Conservation (phyloP, 2,113 vertebrate genomes). For the Smithornis capensis region DNA sequence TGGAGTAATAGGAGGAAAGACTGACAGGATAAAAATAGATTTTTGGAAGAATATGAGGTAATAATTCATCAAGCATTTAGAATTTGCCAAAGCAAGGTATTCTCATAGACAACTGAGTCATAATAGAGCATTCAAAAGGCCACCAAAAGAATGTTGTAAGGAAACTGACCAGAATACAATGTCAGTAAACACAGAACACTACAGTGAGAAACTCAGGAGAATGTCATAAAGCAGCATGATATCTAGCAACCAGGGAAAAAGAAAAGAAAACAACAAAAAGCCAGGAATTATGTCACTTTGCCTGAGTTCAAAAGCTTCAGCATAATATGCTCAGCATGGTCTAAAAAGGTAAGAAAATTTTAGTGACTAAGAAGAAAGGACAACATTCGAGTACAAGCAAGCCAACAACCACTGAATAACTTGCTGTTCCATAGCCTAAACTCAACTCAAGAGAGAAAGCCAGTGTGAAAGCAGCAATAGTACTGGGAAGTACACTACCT, state of each 20-base stretch:
- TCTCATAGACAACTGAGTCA: background rate
- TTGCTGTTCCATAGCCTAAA: background rate
- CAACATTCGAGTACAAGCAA: background rate
- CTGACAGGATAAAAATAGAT: background rate
- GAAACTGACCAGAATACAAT: background rate
- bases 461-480: background rate
- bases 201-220: background rate
- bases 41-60: background rate
- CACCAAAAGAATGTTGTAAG: background rate
- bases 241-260: background rate
- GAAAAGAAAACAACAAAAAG: background rate
- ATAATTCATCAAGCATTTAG: background rate
- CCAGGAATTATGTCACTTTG: background rate
- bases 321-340: background rate
- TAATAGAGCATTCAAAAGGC: background rate
- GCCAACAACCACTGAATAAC: background rate
- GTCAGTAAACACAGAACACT: background rate
- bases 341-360: background rate
- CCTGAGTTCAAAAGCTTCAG: background rate
- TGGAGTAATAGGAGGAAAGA: background rate
- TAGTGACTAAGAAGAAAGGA: background rate
- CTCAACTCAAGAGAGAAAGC: background rate
- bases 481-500: background rate
- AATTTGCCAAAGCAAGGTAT: background rate
- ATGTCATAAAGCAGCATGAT: background rate